These are phyloP conservation scores for Synchiropus splendidus DNA, from an alignment of 2,113 vertebrate genomes.

Conservation along the genomic window DNA sequence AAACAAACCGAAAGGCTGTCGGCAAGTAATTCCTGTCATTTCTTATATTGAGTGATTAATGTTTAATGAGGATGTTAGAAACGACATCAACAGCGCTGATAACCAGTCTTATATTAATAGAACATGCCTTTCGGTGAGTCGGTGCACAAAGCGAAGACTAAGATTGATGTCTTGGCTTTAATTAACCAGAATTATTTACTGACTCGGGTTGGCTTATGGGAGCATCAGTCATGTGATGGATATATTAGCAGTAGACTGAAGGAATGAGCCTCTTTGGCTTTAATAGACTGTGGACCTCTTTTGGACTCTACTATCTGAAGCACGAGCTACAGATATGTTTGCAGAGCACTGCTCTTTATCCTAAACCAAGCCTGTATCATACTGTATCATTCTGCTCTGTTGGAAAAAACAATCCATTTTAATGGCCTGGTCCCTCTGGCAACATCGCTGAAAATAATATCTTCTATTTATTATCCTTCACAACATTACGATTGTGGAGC, in stretches of 20 bases:
- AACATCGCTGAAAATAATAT: neutral
- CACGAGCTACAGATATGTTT: too few species aligned
- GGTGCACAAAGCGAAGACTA: constrained; percentile 48
- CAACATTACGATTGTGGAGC: neutral
- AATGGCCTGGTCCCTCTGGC: too few species aligned
- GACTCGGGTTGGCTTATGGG: constrained; percentile 52
- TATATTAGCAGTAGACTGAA: constrained; percentile 64
- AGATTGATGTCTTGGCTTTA: constrained; percentile 65
- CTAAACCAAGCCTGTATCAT: constrained; percentile 15
- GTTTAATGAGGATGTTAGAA: constrained; percentile 54
- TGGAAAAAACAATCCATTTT: too few species aligned
- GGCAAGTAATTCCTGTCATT: too few species aligned
- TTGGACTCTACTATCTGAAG: too few species aligned
- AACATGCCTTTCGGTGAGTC: constrained; percentile 43
- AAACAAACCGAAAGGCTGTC: constrained; percentile 16
- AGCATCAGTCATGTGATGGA: constrained; percentile 67
- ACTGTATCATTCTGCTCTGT: too few species aligned
- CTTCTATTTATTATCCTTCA: constrained; percentile 3
- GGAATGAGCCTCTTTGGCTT: constrained; percentile 56
- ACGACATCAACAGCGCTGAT: constrained; percentile 38
- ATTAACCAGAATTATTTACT: constrained; percentile 70
- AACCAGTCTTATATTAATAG: constrained; percentile 61
- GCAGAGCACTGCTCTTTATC: neutral
- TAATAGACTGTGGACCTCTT: constrained; percentile 56
- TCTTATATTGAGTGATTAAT: constrained; percentile 32